Evolutionary conservation across 2,888 invertebrate species (phyloP).

Genomic region (Cheilosia variabilis): DNA sequence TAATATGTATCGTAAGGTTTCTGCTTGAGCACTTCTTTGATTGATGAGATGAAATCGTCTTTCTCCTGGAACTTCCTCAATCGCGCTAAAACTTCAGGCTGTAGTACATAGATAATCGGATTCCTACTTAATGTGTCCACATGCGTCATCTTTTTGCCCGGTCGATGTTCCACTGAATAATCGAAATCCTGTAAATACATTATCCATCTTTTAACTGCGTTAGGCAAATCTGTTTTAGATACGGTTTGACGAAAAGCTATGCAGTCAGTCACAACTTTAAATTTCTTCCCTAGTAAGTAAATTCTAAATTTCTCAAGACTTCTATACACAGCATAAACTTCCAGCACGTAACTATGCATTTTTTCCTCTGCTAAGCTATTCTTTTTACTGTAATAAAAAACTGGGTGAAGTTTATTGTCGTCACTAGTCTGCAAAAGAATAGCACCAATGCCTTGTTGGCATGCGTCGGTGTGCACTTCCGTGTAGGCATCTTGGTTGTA

Average conservation of each 20-base stretch:
- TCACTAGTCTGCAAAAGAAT: conserved; percentile 31
- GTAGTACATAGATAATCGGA: conserved; percentile 1
- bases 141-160: conserved; percentile 22
- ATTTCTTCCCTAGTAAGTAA: conserved; percentile 32
- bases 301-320: conserved; percentile 27
- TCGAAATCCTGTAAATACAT: conserved; percentile 45
- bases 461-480: conserved; percentile 33
- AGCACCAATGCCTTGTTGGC: conserved; percentile 30
- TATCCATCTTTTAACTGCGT: conserved; percentile 19
- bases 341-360: conserved; percentile 33
- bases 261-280: conserved; percentile 34
- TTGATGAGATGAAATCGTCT: conserved; percentile 34
- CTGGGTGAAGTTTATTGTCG: conserved; percentile 23
- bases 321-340: conserved; percentile 33
- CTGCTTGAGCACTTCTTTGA: conserved; percentile 30
- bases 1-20: conserved; percentile 20
- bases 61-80: conserved; percentile 23
- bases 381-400: conserved; percentile 24
- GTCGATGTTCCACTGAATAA: conserved; percentile 29
- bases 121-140: conserved; percentile 30
- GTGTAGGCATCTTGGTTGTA: conserved; percentile 8
- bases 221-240: not conserved
- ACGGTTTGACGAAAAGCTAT: conserved; percentile 38
- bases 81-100: conserved; percentile 3
- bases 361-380: conserved; percentile 35